Evolutionary conservation across 2,113 vertebrate genomes (phyloP).

Genomic region (Oreochromis niloticus): DNA sequence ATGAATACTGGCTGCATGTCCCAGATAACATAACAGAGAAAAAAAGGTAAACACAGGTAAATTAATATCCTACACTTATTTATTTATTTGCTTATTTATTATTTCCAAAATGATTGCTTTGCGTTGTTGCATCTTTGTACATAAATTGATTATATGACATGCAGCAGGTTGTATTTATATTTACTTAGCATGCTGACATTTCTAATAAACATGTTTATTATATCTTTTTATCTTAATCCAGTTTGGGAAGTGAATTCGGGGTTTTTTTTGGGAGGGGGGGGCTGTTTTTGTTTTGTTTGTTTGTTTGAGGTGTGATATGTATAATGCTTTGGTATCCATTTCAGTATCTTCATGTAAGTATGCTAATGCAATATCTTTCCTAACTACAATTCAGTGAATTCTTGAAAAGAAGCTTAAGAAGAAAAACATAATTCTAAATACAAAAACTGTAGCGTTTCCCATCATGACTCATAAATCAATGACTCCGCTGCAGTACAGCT

Average conservation of each 20-base stretch:
- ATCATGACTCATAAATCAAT: slow-evolving; percentile 2
- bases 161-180: neutral
- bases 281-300: accelerated
- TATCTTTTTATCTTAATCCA: neutral
- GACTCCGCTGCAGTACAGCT: neutral
- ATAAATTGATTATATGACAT: neutral
- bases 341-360: slow-evolving; percentile 17
- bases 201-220: neutral
- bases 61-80: neutral
- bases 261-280: neutral
- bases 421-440: slow-evolving; percentile 31
- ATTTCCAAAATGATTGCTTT: neutral
- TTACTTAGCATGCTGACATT: neutral
- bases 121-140: neutral
- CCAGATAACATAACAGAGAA: neutral
- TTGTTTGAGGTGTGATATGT: neutral
- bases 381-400: slow-evolving; percentile 21
- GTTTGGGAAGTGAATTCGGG: neutral
- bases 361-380: slow-evolving; percentile 16
- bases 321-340: neutral
- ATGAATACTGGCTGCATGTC: neutral
- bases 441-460: neutral
- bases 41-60: neutral
- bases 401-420: slow-evolving; percentile 7
- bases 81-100: neutral